These are phyloP conservation scores for Eumaeus atala DNA, from an alignment of 1,140 invertebrate genomes.

Conservation along the genomic window DNA sequence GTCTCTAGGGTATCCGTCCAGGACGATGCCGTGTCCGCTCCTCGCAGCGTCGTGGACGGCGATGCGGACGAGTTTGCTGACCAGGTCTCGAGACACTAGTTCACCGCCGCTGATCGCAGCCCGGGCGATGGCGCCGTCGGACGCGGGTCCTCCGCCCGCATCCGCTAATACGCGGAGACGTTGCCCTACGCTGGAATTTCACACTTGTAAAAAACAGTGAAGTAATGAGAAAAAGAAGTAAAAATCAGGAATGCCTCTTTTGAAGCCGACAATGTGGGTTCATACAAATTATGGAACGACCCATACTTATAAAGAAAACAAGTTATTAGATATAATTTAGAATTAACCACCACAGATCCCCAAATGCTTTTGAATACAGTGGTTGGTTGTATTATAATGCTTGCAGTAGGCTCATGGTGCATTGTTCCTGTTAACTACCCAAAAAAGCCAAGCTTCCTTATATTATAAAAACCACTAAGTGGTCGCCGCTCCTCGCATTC, in stretches of 20 bases:
- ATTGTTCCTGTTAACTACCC: no score
- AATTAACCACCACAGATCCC: no score
- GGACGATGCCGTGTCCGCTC: constrained; percentile 80
- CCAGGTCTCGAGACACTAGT: constrained; percentile 81
- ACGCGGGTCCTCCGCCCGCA: constrained; percentile 72
- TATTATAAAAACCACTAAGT: no score
- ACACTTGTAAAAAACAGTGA: neutral
- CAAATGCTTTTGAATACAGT: no score
- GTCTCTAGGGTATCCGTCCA: constrained; percentile 93
- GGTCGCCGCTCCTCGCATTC: no score
- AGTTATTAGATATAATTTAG: no score
- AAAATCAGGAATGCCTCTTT: no score
- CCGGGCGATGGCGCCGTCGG: constrained; percentile 75
- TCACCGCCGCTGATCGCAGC: constrained; percentile 85
- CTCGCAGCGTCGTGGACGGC: constrained; percentile 64
- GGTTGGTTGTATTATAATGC: no score
- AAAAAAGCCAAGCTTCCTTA: no score
- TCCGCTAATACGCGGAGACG: constrained; percentile 80
- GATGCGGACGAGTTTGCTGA: constrained; percentile 79
- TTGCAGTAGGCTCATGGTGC: no score
- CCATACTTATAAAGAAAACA: no score
- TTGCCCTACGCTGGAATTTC: constrained; percentile 77
- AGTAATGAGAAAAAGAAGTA: no score
- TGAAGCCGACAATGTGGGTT: neutral
- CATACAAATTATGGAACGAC: neutral